Evolutionary conservation across 2,797 vertebrate genomes (phyloP).

Genomic region (Eleutherodactylus coqui): DNA sequence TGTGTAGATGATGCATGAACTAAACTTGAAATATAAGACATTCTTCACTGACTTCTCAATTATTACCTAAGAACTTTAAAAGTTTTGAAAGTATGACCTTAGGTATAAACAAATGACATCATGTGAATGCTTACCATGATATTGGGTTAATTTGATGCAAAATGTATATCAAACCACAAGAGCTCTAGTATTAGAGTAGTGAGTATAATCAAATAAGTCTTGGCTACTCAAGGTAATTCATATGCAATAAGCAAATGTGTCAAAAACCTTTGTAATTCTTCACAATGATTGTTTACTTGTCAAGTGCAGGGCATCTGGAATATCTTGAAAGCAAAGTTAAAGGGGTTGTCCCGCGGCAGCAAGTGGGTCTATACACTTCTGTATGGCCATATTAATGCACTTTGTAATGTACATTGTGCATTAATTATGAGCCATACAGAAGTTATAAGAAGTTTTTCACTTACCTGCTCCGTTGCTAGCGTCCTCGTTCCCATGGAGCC

Average conservation of each 20-base stretch:
- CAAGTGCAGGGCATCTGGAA: background rate
- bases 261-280: background rate
- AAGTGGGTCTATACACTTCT: no score
- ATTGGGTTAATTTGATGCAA: background rate
- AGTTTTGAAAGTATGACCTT: background rate
- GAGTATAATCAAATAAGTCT: background rate
- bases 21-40: background rate
- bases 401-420: no score
- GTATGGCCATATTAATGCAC: no score
- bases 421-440: no score
- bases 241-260: background rate
- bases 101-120: background rate
- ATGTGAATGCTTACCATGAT: background rate
- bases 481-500: no score
- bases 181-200: background rate
- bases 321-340: no score
- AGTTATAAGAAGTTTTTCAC: no score
- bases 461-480: no score
- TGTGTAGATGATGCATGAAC: background rate
- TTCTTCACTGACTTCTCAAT: background rate
- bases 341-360: no score
- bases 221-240: background rate
- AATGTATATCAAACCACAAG: no score
- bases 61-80: background rate
- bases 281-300: slow-evolving; percentile 14